These are phyloP conservation scores for Drosophila mercatorum DNA, from an alignment of 2,888 invertebrate species.

Conservation along the genomic window DNA sequence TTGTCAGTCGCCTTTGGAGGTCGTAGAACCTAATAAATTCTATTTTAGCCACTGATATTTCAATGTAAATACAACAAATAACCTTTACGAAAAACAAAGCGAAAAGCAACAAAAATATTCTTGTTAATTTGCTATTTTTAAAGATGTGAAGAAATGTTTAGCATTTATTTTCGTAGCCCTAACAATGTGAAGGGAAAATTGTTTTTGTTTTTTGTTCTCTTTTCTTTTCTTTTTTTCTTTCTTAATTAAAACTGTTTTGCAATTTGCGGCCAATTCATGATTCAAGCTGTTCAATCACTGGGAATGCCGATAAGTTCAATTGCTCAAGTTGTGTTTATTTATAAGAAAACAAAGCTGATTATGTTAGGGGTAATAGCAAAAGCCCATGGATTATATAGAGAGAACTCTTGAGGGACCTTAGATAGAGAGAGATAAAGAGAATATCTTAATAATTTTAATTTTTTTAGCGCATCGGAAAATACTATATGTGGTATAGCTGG, in stretches of 20 bases:
- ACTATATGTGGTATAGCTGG: too few relatives aligned
- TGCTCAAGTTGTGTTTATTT: background rate
- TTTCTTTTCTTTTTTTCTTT: background rate
- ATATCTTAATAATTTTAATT: too few relatives aligned
- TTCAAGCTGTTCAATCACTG: background rate
- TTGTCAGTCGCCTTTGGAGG: conserved; percentile 33
- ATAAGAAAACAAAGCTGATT: background rate
- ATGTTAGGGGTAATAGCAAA: background rate
- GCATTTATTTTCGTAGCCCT: background rate
- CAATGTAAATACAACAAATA: conserved; percentile 19
- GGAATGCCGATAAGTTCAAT: background rate
- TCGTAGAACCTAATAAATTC: conserved; percentile 41
- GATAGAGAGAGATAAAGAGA: too few relatives aligned
- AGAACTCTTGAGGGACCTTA: background rate
- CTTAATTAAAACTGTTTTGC: background rate
- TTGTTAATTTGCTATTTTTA: conserved; percentile 11
- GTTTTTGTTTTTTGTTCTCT: too few relatives aligned
- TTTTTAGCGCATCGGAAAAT: too few relatives aligned
- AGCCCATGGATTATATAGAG: background rate
- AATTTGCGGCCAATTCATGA: background rate
- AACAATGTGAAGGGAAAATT: background rate
- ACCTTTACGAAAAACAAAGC: conserved; percentile 17
- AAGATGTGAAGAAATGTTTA: conserved; percentile 7
- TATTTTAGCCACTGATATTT: conserved; percentile 20
- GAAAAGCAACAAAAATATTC: conserved; percentile 1